Evolutionary conservation across 2,888 invertebrate genomes (phyloP).

Genomic region (Metopia argyrocephala): DNA sequence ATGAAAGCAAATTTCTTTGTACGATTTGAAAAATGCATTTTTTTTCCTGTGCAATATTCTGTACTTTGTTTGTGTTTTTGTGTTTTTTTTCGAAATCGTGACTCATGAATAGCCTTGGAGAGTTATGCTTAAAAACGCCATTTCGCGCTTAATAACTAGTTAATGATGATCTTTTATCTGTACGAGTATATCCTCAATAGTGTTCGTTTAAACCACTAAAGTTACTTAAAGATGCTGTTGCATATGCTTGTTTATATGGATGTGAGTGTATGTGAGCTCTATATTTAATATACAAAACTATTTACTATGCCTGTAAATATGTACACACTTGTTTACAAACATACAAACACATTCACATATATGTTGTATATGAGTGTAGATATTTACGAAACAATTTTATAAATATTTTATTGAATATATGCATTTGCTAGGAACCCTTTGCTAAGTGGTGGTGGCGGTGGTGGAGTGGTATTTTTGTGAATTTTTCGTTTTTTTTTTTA

Average conservation of each 20-base stretch:
- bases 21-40: constrained; percentile 15
- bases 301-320: neutral
- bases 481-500: neutral
- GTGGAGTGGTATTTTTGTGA: neutral
- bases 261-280: neutral
- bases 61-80: neutral
- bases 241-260: neutral
- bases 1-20: constrained; percentile 52
- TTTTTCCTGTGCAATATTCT: constrained; percentile 16
- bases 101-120: constrained; percentile 64
- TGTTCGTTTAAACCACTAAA: constrained; percentile 3
- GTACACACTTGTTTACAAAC: neutral
- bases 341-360: neutral
- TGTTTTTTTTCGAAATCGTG: constrained; percentile 46
- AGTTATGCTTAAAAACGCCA: constrained; percentile 63
- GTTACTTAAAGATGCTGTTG: constrained; percentile 44
- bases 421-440: neutral
- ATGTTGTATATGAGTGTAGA: neutral
- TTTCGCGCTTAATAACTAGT: constrained; percentile 62
- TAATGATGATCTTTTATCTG: constrained; percentile 62
- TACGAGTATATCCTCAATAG: neutral
- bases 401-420: neutral
- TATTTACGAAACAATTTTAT: neutral
- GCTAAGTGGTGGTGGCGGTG: neutral
- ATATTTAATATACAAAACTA: neutral